These are phyloP conservation scores for Andrena fulva DNA, from an alignment of 2,888 invertebrate genomes.

Conservation along the genomic window DNA sequence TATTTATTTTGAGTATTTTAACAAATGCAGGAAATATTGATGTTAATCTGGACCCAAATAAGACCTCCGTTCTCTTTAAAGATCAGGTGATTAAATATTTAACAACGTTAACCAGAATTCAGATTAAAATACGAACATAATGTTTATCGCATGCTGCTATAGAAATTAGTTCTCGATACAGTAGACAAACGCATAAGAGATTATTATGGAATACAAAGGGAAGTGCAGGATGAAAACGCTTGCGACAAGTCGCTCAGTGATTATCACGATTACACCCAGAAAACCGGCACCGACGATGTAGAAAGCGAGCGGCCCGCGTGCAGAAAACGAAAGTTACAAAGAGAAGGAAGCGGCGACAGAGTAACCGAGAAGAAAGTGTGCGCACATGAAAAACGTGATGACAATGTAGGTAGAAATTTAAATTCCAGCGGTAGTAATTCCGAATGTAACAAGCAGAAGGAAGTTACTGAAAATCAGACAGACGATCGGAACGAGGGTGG, in stretches of 20 bases:
- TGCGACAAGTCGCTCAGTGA: conserved; percentile 46
- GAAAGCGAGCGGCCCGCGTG: conserved; percentile 63
- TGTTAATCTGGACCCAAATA: conserved; percentile 88
- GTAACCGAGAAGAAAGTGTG: not conserved
- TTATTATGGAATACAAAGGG: conserved; percentile 76
- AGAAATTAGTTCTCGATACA: conserved; percentile 72
- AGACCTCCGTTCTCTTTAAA: conserved; percentile 86
- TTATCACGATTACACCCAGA: conserved; percentile 46
- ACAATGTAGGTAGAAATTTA: conserved; percentile 2
- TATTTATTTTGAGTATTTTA: conserved; percentile 84
- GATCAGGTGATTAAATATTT: conserved; percentile 83
- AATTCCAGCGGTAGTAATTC: conserved; percentile 1
- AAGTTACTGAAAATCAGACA: not conserved
- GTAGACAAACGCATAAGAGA: conserved; percentile 73
- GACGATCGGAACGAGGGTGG: not conserved
- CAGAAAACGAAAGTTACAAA: conserved; percentile 72
- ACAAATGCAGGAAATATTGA: conserved; percentile 85
- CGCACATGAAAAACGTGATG: not conserved
- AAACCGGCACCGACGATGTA: conserved; percentile 6
- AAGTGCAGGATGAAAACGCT: conserved; percentile 40
- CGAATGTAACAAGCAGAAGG: not conserved
- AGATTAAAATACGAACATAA: conserved; percentile 17
- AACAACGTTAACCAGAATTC: conserved; percentile 17
- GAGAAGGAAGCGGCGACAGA: conserved; percentile 17
- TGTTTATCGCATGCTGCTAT: conserved; percentile 22